Percentiles rank a stretch among this genome's conserved stretches.
phyloP scores from a whole-genome alignment of 2,797 vertebrate species.

The Trachurus trachurus region DNA sequence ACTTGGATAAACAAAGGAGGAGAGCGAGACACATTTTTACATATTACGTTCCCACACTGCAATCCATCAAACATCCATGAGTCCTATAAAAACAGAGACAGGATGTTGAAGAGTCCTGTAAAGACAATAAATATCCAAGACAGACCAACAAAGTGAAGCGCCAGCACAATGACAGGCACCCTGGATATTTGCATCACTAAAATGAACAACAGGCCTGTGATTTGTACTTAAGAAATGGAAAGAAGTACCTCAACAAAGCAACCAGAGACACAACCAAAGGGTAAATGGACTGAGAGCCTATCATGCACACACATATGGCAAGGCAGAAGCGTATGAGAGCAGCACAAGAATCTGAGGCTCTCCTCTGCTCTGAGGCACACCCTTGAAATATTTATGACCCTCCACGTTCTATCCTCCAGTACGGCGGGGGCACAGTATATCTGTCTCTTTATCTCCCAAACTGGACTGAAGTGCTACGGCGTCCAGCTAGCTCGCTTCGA shows the following conservation, averaged over 20 bases:
- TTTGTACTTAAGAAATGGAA: slow-evolving; percentile 36
- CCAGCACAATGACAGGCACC: slow-evolving; percentile 31
- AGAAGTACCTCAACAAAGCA: slow-evolving; percentile 37
- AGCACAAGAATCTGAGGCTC: slow-evolving; percentile 62
- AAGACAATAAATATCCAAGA: slow-evolving; percentile 54
- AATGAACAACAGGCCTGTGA: slow-evolving; percentile 39
- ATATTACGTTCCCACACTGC: slow-evolving; percentile 39
- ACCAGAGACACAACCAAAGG: slow-evolving; percentile 27
- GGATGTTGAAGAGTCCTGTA: slow-evolving; percentile 38
- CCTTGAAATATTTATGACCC: slow-evolving; percentile 80
- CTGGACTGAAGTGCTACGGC: slow-evolving; percentile 55
- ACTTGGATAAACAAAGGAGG: slow-evolving; percentile 53
- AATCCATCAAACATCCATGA: slow-evolving; percentile 66
- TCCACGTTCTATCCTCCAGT: slow-evolving; percentile 61
- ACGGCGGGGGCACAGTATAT: slow-evolving; percentile 53
- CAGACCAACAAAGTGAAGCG: slow-evolving; percentile 11
- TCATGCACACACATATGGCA: slow-evolving; percentile 27
- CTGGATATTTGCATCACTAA: slow-evolving; percentile 22
- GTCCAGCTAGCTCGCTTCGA: slow-evolving; percentile 38
- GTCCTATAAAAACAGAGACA: slow-evolving; percentile 53
- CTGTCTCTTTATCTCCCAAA: slow-evolving; percentile 53
- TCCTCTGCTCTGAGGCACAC: slow-evolving; percentile 71
- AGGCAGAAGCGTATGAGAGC: slow-evolving; percentile 35
- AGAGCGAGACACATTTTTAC: slow-evolving; percentile 47
- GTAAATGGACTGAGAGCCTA: slow-evolving; percentile 24